Percentiles rank a stretch among this genome's conserved stretches.
Conservation (phyloP, 2,888 invertebrate genomes). For the Ceriagrion tenellum region DNA sequence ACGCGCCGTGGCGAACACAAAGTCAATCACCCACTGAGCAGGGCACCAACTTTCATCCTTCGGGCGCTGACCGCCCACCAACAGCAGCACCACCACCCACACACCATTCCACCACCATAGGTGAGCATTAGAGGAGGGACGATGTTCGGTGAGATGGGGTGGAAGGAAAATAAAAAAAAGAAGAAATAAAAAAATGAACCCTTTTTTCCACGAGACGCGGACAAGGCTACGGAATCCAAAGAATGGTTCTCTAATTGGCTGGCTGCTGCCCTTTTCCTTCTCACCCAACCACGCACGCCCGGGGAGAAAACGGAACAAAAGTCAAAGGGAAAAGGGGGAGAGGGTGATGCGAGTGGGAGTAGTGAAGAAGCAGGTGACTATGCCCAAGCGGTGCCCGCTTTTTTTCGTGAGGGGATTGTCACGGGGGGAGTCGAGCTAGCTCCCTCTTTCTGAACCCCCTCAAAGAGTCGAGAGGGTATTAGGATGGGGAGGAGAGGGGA, state of each 20-base stretch:
- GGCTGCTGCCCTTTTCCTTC: slow-evolving; percentile 31
- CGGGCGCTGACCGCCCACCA: neutral
- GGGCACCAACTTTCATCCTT: neutral
- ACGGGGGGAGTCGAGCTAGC: neutral
- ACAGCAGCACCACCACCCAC: neutral
- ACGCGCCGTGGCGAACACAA: neutral
- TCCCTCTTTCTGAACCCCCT: neutral
- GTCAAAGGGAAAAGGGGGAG: neutral
- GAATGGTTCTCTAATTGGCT: slow-evolving; percentile 66
- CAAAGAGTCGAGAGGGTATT: neutral
- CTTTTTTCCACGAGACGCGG: slow-evolving; percentile 31
- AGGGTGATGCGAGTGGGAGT: neutral
- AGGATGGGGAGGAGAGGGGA: neutral
- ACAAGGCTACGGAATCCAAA: slow-evolving; percentile 62
- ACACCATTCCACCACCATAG: neutral
- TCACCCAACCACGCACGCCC: neutral
- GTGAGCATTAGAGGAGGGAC: neutral
- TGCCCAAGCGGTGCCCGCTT: neutral
- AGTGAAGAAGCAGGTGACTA: slow-evolving; percentile 11
- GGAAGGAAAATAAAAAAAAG: neutral
- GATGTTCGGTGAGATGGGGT: neutral
- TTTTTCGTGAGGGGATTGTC: neutral
- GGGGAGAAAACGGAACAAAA: neutral
- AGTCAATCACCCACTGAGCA: neutral
- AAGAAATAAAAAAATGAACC: neutral